Conservation (phyloP, 2,888 invertebrate genomes). For the Tipula helvola region DNA sequence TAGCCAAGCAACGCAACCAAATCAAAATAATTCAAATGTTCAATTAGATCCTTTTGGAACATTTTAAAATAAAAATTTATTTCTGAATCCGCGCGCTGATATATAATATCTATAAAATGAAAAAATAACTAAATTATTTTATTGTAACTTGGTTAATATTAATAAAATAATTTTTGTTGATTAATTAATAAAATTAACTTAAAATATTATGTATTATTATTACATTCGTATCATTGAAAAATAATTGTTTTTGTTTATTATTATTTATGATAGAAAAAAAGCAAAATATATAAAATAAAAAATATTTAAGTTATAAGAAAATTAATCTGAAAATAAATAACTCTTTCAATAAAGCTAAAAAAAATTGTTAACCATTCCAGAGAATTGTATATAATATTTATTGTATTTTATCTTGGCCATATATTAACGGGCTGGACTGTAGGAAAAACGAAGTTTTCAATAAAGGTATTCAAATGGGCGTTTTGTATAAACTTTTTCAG, state of each 20-base stretch:
- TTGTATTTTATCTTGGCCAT: too few relatives aligned
- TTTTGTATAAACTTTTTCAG: too few relatives aligned
- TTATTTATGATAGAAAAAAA: neutral
- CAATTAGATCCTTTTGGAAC: conserved; percentile 44
- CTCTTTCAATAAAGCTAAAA: neutral
- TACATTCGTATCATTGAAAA: neutral
- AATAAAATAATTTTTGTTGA: neutral
- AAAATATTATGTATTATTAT: neutral
- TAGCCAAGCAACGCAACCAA: conserved; percentile 19
- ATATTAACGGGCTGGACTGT: too few relatives aligned
- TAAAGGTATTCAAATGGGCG: too few relatives aligned
- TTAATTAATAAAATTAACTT: neutral
- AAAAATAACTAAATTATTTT: neutral
- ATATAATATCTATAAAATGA: neutral
- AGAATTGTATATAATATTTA: too few relatives aligned
- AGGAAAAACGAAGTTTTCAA: too few relatives aligned
- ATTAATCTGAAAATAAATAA: neutral
- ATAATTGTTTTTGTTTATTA: neutral
- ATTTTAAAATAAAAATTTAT: conserved; percentile 25
- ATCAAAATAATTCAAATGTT: conserved; percentile 36
- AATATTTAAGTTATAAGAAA: neutral
- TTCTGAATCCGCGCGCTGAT: neutral
- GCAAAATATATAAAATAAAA: neutral
- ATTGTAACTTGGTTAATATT: neutral
- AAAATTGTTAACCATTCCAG: neutral